Evolutionary conservation across 2,888 invertebrate species (phyloP).

Genomic region (Andrena dorsata): DNA sequence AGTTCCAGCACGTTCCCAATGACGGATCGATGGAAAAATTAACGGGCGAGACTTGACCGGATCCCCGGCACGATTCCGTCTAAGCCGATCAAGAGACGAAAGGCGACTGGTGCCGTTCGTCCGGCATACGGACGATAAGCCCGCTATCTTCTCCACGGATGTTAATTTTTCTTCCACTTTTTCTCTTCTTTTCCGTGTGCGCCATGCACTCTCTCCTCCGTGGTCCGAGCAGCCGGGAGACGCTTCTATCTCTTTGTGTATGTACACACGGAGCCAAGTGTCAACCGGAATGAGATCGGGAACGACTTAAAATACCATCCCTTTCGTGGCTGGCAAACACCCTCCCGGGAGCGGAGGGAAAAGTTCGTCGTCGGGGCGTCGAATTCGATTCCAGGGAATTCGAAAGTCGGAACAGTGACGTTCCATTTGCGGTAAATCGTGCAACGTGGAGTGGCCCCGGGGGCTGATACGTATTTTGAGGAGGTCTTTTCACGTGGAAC

Average conservation of each 20-base stretch:
- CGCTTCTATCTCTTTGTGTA: constrained; percentile 28
- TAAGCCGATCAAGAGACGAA: constrained; percentile 54
- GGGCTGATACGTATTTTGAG: background rate
- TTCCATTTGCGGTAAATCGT: constrained; percentile 34
- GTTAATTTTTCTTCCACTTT: constrained; percentile 71
- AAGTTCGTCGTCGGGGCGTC: constrained; percentile 6
- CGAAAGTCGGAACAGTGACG: constrained; percentile 33
- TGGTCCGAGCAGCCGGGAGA: constrained; percentile 10
- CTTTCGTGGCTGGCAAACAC: background rate
- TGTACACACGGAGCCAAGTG: constrained; percentile 20
- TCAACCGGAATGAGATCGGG: constrained; percentile 34
- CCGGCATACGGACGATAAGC: constrained; percentile 70
- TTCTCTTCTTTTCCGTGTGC: constrained; percentile 3
- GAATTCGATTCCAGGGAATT: constrained; percentile 32
- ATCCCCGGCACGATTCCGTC: constrained; percentile 16
- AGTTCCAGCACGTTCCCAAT: background rate
- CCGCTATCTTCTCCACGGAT: constrained; percentile 76
- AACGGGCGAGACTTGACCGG: background rate
- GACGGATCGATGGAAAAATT: background rate
- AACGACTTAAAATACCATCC: constrained; percentile 30
- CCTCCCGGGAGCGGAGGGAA: background rate
- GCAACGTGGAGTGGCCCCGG: background rate
- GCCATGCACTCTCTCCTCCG: background rate
- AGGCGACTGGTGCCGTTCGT: constrained; percentile 62
- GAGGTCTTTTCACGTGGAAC: no score